Percentiles rank a stretch among this genome's conserved stretches.
These are phyloP conservation scores for Gracilinanus agilis DNA, from an alignment of 2,113 vertebrate species.

Conservation along the genomic window DNA sequence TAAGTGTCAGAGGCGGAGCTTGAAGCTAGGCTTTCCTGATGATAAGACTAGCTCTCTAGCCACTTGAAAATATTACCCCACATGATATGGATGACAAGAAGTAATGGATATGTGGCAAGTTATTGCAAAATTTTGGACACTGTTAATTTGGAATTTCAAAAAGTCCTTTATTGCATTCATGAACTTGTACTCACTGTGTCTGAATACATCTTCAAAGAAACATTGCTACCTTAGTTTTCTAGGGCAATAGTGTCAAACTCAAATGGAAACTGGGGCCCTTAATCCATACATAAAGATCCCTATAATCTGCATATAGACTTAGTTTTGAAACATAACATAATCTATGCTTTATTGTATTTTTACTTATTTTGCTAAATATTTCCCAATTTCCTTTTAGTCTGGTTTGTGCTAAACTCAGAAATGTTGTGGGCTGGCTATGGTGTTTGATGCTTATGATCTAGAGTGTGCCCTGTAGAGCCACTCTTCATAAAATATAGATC, in stretches of 20 bases:
- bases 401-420: neutral
- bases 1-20: too few species aligned
- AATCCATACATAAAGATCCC: neutral
- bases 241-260: neutral
- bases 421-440: neutral
- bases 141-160: slow-evolving; percentile 38
- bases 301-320: neutral
- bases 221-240: neutral
- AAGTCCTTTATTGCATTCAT: neutral
- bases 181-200: neutral
- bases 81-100: neutral
- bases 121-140: neutral
- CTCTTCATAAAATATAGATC: neutral
- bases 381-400: neutral
- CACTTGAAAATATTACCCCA: too few species aligned
- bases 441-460: neutral
- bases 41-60: too few species aligned
- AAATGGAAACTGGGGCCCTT: neutral
- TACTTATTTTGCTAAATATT: neutral
- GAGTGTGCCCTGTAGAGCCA: neutral
- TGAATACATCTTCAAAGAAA: neutral
- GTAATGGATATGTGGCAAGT: neutral
- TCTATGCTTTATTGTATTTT: neutral
- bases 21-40: too few species aligned
- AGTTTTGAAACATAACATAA: neutral